A percentile compares a stretch with the other conserved stretches of the same genome.
Evolutionary conservation across 2,888 invertebrate species (phyloP).

Genomic region (Cheilosia impressa): DNA sequence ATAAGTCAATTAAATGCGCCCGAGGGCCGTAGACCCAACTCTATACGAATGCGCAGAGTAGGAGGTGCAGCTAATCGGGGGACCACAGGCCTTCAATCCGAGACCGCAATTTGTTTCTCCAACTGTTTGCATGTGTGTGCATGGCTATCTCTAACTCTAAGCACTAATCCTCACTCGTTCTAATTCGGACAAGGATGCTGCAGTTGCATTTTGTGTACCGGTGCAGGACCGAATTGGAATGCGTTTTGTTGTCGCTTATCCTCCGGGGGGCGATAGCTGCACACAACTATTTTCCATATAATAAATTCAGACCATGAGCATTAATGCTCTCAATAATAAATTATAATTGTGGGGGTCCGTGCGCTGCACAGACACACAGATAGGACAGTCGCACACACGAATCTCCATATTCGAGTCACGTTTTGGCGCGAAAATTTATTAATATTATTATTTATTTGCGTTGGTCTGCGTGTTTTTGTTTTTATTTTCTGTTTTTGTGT

Average conservation of each 20-base stretch:
- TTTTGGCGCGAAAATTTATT: conserved; percentile 75
- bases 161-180: conserved; percentile 35
- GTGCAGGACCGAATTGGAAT: conserved; percentile 40
- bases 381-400: conserved; percentile 17
- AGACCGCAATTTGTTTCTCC: conserved; percentile 46
- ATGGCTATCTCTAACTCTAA: neutral
- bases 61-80: conserved; percentile 58
- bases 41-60: neutral
- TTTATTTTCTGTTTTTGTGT: conserved; percentile 44
- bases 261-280: conserved; percentile 51
- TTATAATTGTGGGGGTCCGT: conserved; percentile 71
- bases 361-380: conserved; percentile 10
- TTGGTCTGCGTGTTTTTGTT: conserved; percentile 46
- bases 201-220: neutral
- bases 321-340: conserved; percentile 73
- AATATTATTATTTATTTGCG: conserved; percentile 75
- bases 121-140: conserved; percentile 20
- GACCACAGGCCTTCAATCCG: conserved; percentile 52
- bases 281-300: conserved; percentile 65
- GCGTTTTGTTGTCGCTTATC: conserved; percentile 67
- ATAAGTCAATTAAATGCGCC: conserved; percentile 74
- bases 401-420: conserved; percentile 70
- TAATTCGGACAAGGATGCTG: conserved; percentile 43
- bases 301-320: conserved; percentile 75
- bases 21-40: conserved; percentile 29